A percentile compares a stretch with the other conserved stretches of the same genome.
These are phyloP conservation scores for Anoncus sp. DNA, from an alignment of 2,888 invertebrate species.

Conservation along the genomic window DNA sequence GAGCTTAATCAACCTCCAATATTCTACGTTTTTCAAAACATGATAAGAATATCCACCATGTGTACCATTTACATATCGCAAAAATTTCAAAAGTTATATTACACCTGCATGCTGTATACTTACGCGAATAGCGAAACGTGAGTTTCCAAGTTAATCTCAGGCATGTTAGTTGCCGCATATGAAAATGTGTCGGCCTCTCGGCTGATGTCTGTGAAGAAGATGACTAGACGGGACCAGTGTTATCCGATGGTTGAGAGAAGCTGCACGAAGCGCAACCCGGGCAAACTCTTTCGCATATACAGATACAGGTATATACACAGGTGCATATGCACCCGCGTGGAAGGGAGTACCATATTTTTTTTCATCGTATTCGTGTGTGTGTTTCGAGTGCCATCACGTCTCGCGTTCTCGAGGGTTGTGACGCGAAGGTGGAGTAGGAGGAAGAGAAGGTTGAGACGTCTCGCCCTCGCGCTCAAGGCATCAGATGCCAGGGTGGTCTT, in stretches of 20 bases:
- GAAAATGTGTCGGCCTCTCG: slow-evolving; percentile 38
- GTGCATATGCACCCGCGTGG: not conserved
- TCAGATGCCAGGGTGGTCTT: slow-evolving; percentile 34
- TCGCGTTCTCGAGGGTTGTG: slow-evolving; percentile 33
- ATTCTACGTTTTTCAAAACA: not conserved
- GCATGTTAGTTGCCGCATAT: slow-evolving; percentile 43
- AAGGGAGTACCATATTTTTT: slow-evolving; percentile 50
- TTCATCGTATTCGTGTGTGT: slow-evolving; percentile 38
- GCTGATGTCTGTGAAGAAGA: slow-evolving; percentile 6
- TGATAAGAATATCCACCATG: slow-evolving; percentile 13
- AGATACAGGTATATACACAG: not conserved
- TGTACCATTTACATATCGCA: not conserved
- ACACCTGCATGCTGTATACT: slow-evolving; percentile 24
- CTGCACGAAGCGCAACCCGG: slow-evolving; percentile 21
- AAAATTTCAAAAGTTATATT: slow-evolving; percentile 40
- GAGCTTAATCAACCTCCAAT: not conserved
- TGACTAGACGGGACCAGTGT: not conserved
- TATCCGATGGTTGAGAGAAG: slow-evolving; percentile 30
- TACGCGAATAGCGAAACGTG: slow-evolving; percentile 22
- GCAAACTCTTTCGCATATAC: slow-evolving; percentile 19
- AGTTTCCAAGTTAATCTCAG: slow-evolving; percentile 58
- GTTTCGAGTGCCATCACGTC: slow-evolving; percentile 39
- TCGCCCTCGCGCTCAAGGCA: slow-evolving; percentile 7
- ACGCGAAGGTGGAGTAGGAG: slow-evolving; percentile 7
- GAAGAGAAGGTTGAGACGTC: slow-evolving; percentile 23